Conservation (phyloP, 2,888 invertebrate genomes). For the Villa cingulata region DNA sequence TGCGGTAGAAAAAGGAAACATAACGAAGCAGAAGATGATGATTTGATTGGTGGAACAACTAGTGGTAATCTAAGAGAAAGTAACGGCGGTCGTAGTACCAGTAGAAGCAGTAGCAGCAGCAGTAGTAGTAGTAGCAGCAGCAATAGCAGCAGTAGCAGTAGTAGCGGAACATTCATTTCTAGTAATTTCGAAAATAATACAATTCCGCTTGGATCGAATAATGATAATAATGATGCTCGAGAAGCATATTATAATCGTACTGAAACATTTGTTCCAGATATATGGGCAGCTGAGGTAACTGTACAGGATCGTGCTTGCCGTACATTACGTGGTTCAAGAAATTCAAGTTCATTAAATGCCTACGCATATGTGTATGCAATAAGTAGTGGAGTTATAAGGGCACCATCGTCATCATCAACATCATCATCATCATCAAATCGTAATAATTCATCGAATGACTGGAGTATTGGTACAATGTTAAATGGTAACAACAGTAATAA, state of each 20-base stretch:
- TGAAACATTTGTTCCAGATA: conserved; percentile 31
- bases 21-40: conserved; percentile 17
- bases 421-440: background rate
- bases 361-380: conserved; percentile 35
- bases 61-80: background rate
- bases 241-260: conserved; percentile 8
- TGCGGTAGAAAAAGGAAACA: conserved; percentile 17
- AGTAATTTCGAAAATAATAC: conserved; percentile 11
- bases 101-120: background rate
- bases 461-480: background rate
- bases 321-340: conserved; percentile 24
- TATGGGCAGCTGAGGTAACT: conserved; percentile 36
- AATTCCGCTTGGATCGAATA: background rate
- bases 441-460: background rate
- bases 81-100: background rate
- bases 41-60: background rate
- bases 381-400: conserved; percentile 31
- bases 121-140: background rate
- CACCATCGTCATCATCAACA: conserved; percentile 1
- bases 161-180: conserved; percentile 9
- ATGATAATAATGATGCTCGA: background rate
- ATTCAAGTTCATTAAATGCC: conserved; percentile 24
- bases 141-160: background rate
- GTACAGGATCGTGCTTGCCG: conserved; percentile 31
- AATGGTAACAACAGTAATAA: background rate